Base-by-base conservation (phyloP, 2,888 invertebrate species). In the Baccha elongata region DNA sequence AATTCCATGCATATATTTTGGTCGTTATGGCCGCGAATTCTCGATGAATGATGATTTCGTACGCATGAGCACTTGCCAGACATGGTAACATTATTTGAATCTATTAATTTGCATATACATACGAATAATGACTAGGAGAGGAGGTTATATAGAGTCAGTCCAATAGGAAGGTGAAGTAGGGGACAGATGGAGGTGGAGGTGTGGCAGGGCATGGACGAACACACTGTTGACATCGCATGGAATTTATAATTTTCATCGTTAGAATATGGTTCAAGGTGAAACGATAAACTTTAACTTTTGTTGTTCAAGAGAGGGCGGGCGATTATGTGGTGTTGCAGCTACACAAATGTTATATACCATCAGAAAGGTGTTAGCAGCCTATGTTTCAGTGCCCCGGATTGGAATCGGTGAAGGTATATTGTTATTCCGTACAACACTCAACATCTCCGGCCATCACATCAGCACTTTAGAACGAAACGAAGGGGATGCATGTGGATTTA, bases 251-350 rank as follows among this genome's bases (percentile, higher is more conserved):
- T 80, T 74, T 80, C 73, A 78, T 78, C 55, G 68, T 50, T 69
- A 73, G 78, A 84, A 84, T 85, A 84, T 85, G 78, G 85, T 85
- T 85, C 85, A 85, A 85, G 85, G 85, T 85, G 75, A 85, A 76
- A 69, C 83, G 69, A 71, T 85, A 84, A 79, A 84, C 79, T 84
- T 78, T 55, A 73, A 42, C 81, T 71, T 75, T 72, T 72, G 65
- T 40, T 52, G 32, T 71, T 58, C 32, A 55, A 5, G 5, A 1
- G 6, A 53, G 29, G 58, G 52, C 15, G 23, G 58, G 58, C 13
- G 13, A 44, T 48, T 35, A 26, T 55, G 50, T 32, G 42, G 17
- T 40, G 50, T 26, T 55, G 26, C 32, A 50, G 40, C 19, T 50
- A 32, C 60, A 52, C 44, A 58, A 26, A 3, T n/a, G n/a, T n/a